Evolutionary conservation across 2,888 invertebrate genomes (phyloP), one percentile per base, ranked within the genome.

Genomic region (Mesochorus sp.): DNA sequence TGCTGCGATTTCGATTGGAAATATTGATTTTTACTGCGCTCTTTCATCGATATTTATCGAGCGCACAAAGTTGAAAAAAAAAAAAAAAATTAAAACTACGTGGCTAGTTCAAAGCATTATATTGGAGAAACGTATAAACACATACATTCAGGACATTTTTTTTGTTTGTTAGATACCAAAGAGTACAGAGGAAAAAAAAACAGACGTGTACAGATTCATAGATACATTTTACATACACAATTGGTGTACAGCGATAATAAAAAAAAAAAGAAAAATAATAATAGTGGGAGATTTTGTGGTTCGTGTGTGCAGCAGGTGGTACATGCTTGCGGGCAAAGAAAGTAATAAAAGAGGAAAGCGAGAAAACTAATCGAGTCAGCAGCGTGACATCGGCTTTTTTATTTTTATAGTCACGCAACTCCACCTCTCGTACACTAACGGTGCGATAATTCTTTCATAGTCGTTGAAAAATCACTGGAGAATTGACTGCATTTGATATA

Each of bases 221-320:
- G 10, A 59, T 14, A 49, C 6, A 61, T 17, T 14, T 37, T 68
- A 39, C 39, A 19, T 26, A 37, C 14, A 70, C 4, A 34, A 12
- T 28, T 17, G 49, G 72, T 62, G 77, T 55, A 51, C 17, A 57
- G 12, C 61, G 31, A 49, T 76, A 34, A 68, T 61, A n/a, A 73
- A 26, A 68, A 49, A 68, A 70, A 70, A 51, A 66, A 74, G 42
- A 74, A 28, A 47, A 74, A 39, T 28, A 59, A 47, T 37, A 59
- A 8, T 44, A 42, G 62, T 64, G 37, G 24, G 34, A 24, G 19
- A 26, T 71, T 21, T 61, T 44, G 31, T 44, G 39, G 49, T 73
- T 47, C 12, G 55, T 70, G 57, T 70, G 64, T 70, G 59, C 73
- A 64, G 73, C 39, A 39, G 55, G 72, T 67, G 31, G 31, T 42